These are phyloP conservation scores for Cephus runcator DNA, from an alignment of 2,888 invertebrate genomes.

Conservation along the genomic window DNA sequence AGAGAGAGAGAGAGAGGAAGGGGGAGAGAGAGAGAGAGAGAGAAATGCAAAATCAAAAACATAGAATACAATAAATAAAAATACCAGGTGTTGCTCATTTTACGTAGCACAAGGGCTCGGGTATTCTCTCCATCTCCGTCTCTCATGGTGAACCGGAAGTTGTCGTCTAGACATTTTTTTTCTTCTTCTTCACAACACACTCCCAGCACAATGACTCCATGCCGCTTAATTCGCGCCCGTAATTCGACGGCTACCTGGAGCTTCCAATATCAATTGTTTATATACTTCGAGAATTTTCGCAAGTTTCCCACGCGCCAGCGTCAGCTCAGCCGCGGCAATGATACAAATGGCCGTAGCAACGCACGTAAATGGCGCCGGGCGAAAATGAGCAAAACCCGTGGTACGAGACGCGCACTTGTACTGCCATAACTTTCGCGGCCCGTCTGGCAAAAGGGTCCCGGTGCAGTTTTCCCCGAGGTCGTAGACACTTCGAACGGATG, in stretches of 20 bases:
- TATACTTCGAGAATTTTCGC: neutral
- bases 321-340: neutral
- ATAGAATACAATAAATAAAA: conserved; percentile 13
- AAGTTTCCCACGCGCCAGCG: neutral
- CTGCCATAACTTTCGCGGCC: neutral
- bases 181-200: conserved; percentile 23
- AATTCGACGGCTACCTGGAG: neutral
- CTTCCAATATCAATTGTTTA: neutral
- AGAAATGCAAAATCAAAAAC: conserved; percentile 16
- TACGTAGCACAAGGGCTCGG: conserved; percentile 28
- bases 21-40: conserved; percentile 33
- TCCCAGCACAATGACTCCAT: neutral
- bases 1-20: conserved; percentile 37
- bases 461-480: neutral
- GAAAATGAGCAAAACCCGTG: neutral
- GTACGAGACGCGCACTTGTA: neutral
- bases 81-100: conserved; percentile 35
- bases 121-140: neutral
- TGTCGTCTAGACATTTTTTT: conserved; percentile 56
- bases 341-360: neutral
- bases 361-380: neutral
- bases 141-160: conserved; percentile 51
- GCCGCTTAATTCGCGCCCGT: neutral
- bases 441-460: neutral
- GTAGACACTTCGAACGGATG: neutral